Percentiles rank a stretch among this genome's conserved stretches.
Conservation (phyloP, 2,797 vertebrate genomes). For the Moxostoma hubbsi region DNA sequence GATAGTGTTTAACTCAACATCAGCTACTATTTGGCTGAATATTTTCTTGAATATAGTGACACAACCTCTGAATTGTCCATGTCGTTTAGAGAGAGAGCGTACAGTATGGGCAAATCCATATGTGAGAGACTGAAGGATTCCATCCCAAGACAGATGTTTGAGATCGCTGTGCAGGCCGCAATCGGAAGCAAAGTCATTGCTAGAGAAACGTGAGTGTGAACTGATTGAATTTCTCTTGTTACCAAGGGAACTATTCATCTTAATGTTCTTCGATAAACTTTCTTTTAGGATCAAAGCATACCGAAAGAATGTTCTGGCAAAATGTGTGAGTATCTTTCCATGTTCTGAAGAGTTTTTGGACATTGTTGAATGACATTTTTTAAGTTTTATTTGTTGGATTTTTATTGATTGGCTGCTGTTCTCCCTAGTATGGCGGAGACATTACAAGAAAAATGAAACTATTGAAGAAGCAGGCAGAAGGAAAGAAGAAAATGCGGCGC, state of each 20-base stretch:
- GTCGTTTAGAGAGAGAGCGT: conserved; percentile 82
- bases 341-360: conserved; percentile 4
- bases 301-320: conserved; percentile 94
- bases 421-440: conserved; percentile 60
- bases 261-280: background rate
- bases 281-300: conserved; percentile 89
- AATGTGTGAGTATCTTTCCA: conserved; percentile 87
- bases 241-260: background rate
- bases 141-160: conserved; percentile 95
- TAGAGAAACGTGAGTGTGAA: conserved; percentile 90
- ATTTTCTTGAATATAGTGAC: background rate
- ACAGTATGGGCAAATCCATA: conserved; percentile 84
- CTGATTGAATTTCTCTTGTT: background rate
- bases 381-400: background rate
- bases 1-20: too few species aligned
- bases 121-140: conserved; percentile 90
- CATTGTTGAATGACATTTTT: background rate
- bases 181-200: conserved; percentile 91
- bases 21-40: too few species aligned
- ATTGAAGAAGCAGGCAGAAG: conserved; percentile 92
- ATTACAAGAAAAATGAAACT: conserved; percentile 77
- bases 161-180: conserved; percentile 93
- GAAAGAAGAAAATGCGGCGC: conserved; percentile 92
- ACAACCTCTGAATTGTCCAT: background rate
- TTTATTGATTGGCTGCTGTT: background rate